Evolutionary conservation across 2,797 vertebrate genomes (phyloP).

Genomic region (Cynopterus sphinx): DNA sequence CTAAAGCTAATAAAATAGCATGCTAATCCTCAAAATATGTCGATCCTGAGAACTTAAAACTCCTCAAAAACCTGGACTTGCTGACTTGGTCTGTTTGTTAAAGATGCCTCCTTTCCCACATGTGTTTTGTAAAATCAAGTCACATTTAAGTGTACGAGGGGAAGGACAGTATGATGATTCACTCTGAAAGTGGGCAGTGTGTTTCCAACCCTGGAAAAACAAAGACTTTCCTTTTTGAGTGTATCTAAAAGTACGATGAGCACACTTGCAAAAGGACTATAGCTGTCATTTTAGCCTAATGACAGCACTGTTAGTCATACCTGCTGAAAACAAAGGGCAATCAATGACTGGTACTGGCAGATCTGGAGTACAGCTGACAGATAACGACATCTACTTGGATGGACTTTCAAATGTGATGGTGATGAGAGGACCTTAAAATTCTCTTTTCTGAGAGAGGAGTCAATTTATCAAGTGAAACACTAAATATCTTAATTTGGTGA

Average conservation of each 20-base stretch:
- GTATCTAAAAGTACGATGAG: background rate
- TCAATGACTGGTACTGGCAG: background rate
- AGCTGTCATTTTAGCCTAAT: background rate
- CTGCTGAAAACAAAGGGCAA: background rate
- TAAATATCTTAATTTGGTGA: background rate
- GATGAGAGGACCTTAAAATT: background rate
- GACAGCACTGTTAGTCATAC: background rate
- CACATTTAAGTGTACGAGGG: background rate
- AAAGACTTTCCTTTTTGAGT: background rate
- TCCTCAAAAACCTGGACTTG: background rate
- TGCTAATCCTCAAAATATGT: background rate
- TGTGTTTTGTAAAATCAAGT: conserved; percentile 11
- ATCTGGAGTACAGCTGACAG: background rate
- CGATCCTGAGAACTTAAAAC: background rate
- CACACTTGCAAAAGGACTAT: background rate
- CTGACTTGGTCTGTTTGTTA: background rate
- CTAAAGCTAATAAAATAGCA: background rate
- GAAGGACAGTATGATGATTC: background rate
- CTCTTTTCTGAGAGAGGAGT: background rate
- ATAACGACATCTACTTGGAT: background rate
- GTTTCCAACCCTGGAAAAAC: background rate
- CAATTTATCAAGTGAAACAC: background rate
- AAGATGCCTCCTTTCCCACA: background rate
- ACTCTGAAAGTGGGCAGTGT: background rate
- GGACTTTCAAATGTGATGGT: background rate